A percentile compares a stretch with the other conserved stretches of the same genome.
Evolutionary conservation across 2,797 vertebrate genomes (phyloP).

Genomic region (Mormyrus hasselquistii): DNA sequence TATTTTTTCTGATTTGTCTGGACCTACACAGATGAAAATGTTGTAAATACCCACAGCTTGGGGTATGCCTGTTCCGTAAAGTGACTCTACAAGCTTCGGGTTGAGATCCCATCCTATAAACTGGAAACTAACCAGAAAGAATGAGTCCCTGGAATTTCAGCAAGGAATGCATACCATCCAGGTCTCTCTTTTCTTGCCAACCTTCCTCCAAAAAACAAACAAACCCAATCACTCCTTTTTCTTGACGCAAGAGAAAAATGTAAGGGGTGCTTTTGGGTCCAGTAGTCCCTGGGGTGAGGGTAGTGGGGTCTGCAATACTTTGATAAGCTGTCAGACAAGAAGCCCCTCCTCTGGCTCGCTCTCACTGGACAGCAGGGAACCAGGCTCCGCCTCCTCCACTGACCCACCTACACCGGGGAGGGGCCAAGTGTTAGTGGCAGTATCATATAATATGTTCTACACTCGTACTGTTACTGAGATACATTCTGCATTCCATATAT

Average conservation of each 20-base stretch:
- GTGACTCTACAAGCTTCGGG: neutral
- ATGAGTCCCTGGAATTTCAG: neutral
- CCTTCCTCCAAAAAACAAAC: neutral
- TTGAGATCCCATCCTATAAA: neutral
- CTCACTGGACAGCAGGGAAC: conserved; percentile 18
- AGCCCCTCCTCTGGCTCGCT: conserved; percentile 25
- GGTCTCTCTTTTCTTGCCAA: neutral
- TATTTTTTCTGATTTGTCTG: neutral
- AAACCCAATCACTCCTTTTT: neutral
- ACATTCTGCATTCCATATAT: neutral
- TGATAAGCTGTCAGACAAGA: conserved; percentile 3
- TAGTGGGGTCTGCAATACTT: neutral
- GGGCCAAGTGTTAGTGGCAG: neutral
- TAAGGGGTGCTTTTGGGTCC: neutral
- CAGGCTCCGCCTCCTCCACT: conserved; percentile 21
- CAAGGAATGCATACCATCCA: neutral
- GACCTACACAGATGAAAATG: neutral
- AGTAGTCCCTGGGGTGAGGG: neutral
- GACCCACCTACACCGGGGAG: conserved; percentile 19
- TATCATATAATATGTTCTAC: neutral
- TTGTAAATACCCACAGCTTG: neutral
- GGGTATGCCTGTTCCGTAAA: neutral
- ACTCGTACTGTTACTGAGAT: neutral
- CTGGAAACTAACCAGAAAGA: neutral
- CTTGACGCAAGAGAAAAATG: neutral